Conservation (phyloP, 2,797 vertebrate genomes). For the Limosa lapponica region DNA sequence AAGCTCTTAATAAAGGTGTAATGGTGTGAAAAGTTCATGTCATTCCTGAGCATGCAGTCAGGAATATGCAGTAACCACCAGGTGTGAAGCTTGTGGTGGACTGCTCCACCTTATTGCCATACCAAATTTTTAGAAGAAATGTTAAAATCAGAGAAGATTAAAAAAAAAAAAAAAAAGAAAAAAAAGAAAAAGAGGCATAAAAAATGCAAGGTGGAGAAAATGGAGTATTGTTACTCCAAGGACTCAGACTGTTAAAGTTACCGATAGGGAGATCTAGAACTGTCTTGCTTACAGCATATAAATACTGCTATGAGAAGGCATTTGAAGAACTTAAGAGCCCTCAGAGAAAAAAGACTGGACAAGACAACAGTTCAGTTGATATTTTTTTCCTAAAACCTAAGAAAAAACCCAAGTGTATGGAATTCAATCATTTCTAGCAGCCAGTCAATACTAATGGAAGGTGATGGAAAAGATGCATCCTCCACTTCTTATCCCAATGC, state of each 20-base stretch:
- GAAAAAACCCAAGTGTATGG: neutral
- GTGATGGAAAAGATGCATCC: neutral
- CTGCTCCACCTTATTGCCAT: rapidly evolving
- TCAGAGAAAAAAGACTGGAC: neutral
- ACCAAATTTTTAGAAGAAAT: neutral
- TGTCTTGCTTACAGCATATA: neutral
- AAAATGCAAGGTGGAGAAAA: neutral
- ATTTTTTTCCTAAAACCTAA: neutral
- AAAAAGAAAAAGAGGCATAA: neutral
- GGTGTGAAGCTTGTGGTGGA: neutral
- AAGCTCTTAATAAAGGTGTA: neutral
- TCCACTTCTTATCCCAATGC: neutral
- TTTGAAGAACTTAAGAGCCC: neutral
- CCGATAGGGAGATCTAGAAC: neutral
- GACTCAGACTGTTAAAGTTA: neutral
- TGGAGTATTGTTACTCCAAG: neutral
- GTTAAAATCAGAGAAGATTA: neutral
- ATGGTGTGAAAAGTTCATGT: neutral
- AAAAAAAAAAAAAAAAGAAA: neutral
- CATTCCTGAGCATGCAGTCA: neutral
- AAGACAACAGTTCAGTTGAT: rapidly evolving
- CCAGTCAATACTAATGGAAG: neutral
- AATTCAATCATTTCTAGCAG: neutral
- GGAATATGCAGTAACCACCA: neutral
- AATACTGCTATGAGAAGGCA: neutral